Evolutionary conservation across 2,888 invertebrate genomes (phyloP).

Genomic region (Polydrusus cervinus): DNA sequence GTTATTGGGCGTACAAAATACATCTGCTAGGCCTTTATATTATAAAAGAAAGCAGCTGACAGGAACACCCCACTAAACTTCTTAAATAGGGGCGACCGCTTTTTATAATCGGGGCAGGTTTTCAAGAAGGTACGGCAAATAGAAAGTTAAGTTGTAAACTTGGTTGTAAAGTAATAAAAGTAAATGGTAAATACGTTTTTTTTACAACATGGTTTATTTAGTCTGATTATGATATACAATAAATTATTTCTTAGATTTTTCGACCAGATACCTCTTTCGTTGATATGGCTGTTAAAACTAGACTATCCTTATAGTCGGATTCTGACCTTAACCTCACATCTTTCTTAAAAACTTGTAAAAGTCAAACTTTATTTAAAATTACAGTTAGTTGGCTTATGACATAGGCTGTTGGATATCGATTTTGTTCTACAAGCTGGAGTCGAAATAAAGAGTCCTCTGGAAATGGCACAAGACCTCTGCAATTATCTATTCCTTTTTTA

Average conservation of each 20-base stretch:
- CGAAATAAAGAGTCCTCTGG: too few species aligned
- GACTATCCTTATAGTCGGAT: too few species aligned
- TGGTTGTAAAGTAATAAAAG: conserved; percentile 28
- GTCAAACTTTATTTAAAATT: too few species aligned
- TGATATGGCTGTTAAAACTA: too few species aligned
- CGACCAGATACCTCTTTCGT: too few species aligned
- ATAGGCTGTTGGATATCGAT: too few species aligned
- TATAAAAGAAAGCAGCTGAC: conserved; percentile 40
- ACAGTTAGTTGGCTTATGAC: too few species aligned
- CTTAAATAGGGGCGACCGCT: conserved; percentile 36
- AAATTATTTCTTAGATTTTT: neutral
- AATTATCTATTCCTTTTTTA: too few species aligned
- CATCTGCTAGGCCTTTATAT: conserved; percentile 23
- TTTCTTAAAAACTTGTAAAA: too few species aligned
- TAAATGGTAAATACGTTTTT: conserved; percentile 10
- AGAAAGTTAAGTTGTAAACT: conserved; percentile 28
- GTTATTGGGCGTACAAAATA: conserved; percentile 6
- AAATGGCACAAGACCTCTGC: too few species aligned
- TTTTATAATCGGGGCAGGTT: conserved; percentile 35
- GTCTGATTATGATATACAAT: neutral
- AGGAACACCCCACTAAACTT: conserved; percentile 45
- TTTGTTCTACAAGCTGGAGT: too few species aligned
- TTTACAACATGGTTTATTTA: neutral
- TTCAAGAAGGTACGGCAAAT: conserved; percentile 25
- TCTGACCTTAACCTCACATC: too few species aligned